Evolutionary conservation across 1,140 invertebrate genomes (phyloP).

Genomic region (Hydropsyche tenuis): DNA sequence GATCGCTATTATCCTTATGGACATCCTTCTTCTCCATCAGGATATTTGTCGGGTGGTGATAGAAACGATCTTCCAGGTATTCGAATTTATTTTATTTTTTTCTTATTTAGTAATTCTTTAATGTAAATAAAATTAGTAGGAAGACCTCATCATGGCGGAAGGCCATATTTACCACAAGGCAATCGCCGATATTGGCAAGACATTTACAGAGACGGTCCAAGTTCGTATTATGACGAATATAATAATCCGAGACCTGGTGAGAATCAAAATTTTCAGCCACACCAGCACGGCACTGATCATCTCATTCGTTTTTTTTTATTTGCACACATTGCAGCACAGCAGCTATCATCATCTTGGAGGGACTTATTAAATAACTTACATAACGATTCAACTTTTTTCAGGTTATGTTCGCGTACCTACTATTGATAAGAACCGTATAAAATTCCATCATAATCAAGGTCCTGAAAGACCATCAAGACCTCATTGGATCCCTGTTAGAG

Average conservation of each 20-base stretch:
- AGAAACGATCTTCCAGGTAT: constrained; percentile 46
- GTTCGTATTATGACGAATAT: constrained; percentile 58
- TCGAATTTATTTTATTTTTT: constrained; percentile 20
- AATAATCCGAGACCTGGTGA: constrained; percentile 46
- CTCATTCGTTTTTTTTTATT: too few species aligned
- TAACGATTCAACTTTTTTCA: constrained; percentile 42
- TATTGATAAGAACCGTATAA: constrained; percentile 55
- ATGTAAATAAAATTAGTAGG: constrained; percentile 10
- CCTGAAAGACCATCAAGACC: constrained; percentile 51
- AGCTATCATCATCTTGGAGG: too few species aligned
- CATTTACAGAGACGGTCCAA: constrained; percentile 58
- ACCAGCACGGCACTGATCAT: too few species aligned
- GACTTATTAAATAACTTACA: background rate
- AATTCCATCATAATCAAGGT: constrained; percentile 55
- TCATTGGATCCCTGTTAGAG: constrained; percentile 54
- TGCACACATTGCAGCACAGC: too few species aligned
- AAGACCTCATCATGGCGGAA: constrained; percentile 31
- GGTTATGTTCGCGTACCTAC: constrained; percentile 60
- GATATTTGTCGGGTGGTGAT: constrained; percentile 31
- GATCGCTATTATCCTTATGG: constrained; percentile 76
- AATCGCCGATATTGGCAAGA: constrained; percentile 60
- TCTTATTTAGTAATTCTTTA: background rate
- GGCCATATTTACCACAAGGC: constrained; percentile 55
- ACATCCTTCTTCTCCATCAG: constrained; percentile 59
- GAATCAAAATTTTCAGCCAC: background rate